Evolutionary conservation across 2,797 vertebrate genomes (phyloP).

Genomic region (Aldrovandia affinis): DNA sequence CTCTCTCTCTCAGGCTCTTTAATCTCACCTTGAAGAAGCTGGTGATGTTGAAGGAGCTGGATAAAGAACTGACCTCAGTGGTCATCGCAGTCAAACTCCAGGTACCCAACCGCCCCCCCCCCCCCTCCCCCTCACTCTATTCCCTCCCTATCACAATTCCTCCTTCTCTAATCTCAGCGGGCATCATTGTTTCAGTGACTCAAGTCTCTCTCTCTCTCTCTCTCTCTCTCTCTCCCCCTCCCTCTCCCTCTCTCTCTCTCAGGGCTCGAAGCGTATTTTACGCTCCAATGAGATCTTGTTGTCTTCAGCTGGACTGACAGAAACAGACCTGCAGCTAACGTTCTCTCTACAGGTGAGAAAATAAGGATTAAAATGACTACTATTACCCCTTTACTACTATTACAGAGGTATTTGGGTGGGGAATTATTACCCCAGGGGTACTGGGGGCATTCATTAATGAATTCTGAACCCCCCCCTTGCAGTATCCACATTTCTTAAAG

Average conservation of each 20-base stretch:
- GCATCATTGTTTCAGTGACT: not conserved
- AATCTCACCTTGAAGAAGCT: slow-evolving; percentile 91
- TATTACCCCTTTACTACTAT: not conserved
- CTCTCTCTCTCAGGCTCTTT: slow-evolving; percentile 76
- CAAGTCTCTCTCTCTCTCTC: not conserved
- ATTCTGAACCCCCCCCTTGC: not conserved
- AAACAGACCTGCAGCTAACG: slow-evolving; percentile 89
- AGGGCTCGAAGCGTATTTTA: slow-evolving; percentile 91
- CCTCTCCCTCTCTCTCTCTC: slow-evolving; percentile 37
- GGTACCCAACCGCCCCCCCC: slow-evolving; percentile 60
- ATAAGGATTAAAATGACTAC: not conserved
- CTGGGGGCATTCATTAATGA: not conserved
- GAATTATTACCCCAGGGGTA: not conserved
- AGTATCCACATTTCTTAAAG: slow-evolving; percentile 91
- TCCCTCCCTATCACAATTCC: not conserved
- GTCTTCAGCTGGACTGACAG: slow-evolving; percentile 81
- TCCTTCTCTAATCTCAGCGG: too few species aligned
- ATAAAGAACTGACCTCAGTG: slow-evolving; percentile 89
- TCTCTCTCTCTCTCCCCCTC: not conserved
- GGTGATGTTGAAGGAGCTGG: slow-evolving; percentile 90
- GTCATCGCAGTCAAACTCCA: slow-evolving; percentile 92
- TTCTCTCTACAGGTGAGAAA: slow-evolving; percentile 86
- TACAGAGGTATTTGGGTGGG: not conserved
- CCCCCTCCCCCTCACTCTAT: not conserved
- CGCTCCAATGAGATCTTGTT: slow-evolving; percentile 90